Percentiles rank a stretch among this genome's conserved stretches.
These are phyloP conservation scores for Amphilophus citrinellus DNA, from an alignment of 2,113 vertebrate genomes.

Conservation along the genomic window DNA sequence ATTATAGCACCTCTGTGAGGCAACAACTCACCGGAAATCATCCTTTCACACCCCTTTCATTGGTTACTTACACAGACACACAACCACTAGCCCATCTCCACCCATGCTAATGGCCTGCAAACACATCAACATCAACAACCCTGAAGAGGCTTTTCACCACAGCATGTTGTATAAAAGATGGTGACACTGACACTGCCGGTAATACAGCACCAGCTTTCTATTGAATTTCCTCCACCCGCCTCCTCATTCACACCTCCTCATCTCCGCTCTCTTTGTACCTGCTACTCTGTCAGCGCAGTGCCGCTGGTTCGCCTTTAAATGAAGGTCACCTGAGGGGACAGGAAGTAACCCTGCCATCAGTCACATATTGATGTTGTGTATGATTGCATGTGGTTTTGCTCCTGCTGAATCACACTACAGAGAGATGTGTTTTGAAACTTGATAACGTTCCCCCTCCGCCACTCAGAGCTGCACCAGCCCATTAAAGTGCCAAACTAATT, in stretches of 20 bases:
- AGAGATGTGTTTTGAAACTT: neutral
- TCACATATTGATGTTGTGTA: slow-evolving; percentile 6
- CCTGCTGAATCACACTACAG: slow-evolving; percentile 51
- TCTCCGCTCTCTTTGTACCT: neutral
- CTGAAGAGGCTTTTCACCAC: slow-evolving; percentile 27
- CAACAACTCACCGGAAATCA: slow-evolving; percentile 24
- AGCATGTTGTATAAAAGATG: neutral
- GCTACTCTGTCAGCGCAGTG: slow-evolving; percentile 19
- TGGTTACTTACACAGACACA: neutral
- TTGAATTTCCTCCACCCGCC: slow-evolving; percentile 44
- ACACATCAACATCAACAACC: slow-evolving; percentile 48
- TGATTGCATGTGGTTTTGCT: slow-evolving; percentile 5
- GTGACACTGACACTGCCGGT: neutral
- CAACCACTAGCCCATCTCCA: neutral
- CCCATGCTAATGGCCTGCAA: slow-evolving; percentile 16
- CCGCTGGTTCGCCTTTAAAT: neutral
- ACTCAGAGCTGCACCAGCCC: slow-evolving; percentile 47
- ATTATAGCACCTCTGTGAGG: neutral
- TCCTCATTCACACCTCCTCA: slow-evolving; percentile 31
- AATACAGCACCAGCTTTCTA: slow-evolving; percentile 2
- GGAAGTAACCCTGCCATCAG: neutral
- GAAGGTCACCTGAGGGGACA: neutral
- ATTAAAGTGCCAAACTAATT: slow-evolving; percentile 76
- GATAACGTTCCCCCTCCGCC: slow-evolving; percentile 42
- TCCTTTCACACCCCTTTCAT: slow-evolving; percentile 58